Base-by-base conservation (phyloP, 2,888 invertebrate species). In the Germaria angustata region DNA sequence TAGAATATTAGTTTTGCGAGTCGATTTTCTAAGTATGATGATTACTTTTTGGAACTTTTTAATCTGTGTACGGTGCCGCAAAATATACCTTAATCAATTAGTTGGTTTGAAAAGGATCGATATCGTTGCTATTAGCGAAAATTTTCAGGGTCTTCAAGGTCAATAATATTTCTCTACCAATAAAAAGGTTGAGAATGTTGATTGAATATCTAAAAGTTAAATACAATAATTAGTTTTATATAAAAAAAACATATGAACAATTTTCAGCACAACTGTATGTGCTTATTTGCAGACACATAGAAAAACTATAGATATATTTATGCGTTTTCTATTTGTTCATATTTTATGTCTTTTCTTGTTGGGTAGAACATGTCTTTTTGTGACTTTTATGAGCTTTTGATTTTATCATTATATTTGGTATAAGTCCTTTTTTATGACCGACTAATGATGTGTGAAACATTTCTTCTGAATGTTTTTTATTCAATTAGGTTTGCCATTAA, bases 391-490 rank as follows among this genome's bases (percentile, higher is more conserved):
- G 65, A 75, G 82, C 71, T 71, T 79, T 82, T 82, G 78, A 83
- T 83, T 83, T 83, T 68, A 80, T 83, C 36, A 72, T 80, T 68
- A 57, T 72, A 49, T 72, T 80, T 76, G 53, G 24, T 75, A 55
- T 79, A 82, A 79, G 77, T 81, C 75, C 79, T 51, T 69, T 82
- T 79, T 82, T 82, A 82, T 75, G 77, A 44, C 75, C 66, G 65
- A 82, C 82, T 82, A 82, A 82, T 82, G 73, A 82, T 82, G 82
- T 79, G 78, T 66, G 82, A 79, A 79, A 78, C 81, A 79, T 79
- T 78, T 65, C 57, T 78, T 78, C 66, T 69, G 44, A 59, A 53
- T 79, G 59, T 66, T 69, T 79, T 75, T 71, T 79, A 82, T 82
- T 82, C 79, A 82, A 82, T 81, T 81, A 79, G 68, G 73, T 73